phyloP scores from a whole-genome alignment of 1,140 invertebrate genomes.

The Hetaerina americana region DNA sequence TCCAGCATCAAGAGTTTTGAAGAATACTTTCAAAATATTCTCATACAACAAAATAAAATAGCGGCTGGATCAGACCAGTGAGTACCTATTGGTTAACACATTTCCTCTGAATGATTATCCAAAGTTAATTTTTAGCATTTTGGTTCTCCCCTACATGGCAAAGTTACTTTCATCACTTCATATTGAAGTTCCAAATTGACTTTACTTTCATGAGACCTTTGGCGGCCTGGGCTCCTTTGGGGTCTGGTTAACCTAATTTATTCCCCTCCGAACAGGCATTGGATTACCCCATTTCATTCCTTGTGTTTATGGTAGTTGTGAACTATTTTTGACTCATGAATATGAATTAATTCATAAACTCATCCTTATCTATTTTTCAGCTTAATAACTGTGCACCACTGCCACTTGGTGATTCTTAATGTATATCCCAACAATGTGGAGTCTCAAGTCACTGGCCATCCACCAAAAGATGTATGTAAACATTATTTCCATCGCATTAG shows the following conservation, averaged over 20 bases:
- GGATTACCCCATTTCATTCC: background rate
- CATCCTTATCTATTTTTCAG: conserved; percentile 31
- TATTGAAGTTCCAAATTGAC: no score
- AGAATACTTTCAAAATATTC: conserved; percentile 66
- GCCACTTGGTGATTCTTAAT: conserved; percentile 79
- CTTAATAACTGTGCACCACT: conserved; percentile 63
- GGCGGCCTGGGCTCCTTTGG: no score
- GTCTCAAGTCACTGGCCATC: conserved; percentile 55
- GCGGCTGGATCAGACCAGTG: conserved; percentile 44
- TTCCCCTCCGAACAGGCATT: no score
- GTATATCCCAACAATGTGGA: conserved; percentile 66
- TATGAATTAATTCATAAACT: background rate
- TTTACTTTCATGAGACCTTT: no score
- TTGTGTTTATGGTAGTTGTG: conserved; percentile 12
- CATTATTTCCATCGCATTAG: no score
- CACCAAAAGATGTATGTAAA: conserved; percentile 40
- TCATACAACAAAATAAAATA: conserved; percentile 64
- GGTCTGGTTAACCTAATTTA: no score
- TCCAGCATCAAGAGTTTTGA: conserved; percentile 68
- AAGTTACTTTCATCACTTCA: no score
- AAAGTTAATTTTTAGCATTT: no score
- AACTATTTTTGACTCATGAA: conserved; percentile 19
- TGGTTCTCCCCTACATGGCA: no score
- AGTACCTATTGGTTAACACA: no score
- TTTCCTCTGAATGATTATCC: no score